Percentiles rank a stretch among this genome's conserved stretches.
Conservation (phyloP, 2,113 vertebrate genomes). For the Microcebus griseorufus region DNA sequence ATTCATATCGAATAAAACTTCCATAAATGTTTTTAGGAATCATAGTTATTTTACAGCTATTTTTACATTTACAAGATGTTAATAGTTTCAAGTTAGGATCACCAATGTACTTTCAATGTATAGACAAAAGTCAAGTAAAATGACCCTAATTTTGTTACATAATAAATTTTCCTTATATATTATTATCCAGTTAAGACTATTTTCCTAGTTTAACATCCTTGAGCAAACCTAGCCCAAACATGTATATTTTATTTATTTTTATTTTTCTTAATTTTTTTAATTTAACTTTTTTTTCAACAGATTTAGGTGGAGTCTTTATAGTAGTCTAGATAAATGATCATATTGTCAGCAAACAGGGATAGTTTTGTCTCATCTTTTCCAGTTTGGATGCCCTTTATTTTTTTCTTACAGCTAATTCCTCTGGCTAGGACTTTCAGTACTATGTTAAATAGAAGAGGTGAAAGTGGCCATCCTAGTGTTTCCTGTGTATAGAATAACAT, state of each 20-base stretch:
- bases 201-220: not conserved
- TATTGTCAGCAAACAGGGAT: no score
- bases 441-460: no score
- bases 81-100: not conserved
- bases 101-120: not conserved
- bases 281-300: no score
- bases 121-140: not conserved
- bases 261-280: no score
- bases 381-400: no score
- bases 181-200: not conserved
- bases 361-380: no score
- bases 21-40: not conserved
- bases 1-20: slow-evolving; percentile 45
- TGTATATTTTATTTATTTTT: not conserved
- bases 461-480: not conserved
- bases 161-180: not conserved
- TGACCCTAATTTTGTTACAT: not conserved
- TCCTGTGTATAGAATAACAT: not conserved
- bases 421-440: no score
- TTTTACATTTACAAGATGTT: not conserved
- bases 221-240: not conserved
- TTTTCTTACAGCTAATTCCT: no score
- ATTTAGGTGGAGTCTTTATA: no score
- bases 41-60: not conserved
- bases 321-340: no score